Percentiles rank a stretch among this genome's conserved stretches.
These are phyloP conservation scores for Poecilia picta DNA, from an alignment of 2,797 vertebrate genomes.

Conservation along the genomic window DNA sequence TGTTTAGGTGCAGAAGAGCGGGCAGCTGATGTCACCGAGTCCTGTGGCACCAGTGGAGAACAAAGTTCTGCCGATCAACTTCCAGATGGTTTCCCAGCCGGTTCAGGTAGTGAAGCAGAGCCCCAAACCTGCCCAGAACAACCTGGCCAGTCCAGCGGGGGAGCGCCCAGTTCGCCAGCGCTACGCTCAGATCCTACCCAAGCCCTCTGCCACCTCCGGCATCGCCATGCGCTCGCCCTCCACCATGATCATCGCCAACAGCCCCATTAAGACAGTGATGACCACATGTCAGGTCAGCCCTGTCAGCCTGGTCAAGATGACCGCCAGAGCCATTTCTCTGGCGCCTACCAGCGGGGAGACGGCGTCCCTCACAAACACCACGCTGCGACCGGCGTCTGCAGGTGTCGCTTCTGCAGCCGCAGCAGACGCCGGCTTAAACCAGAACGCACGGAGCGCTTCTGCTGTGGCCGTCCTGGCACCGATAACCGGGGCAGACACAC, in stretches of 20 bases:
- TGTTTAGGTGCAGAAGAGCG: conserved; percentile 88
- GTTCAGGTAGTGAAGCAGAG: conserved; percentile 91
- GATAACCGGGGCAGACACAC: conserved; percentile 72
- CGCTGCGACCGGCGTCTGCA: conserved; percentile 84
- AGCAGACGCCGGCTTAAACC: conserved; percentile 81
- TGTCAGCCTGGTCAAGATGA: conserved; percentile 95
- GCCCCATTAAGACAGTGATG: conserved; percentile 93
- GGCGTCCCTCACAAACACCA: conserved; percentile 67
- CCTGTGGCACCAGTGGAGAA: conserved; percentile 85
- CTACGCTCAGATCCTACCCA: conserved; percentile 96
- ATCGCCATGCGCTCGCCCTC: conserved; percentile 93
- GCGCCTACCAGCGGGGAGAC: conserved; percentile 79
- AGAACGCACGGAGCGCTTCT: conserved; percentile 85
- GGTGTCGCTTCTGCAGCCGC: conserved; percentile 64
- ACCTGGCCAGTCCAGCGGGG: conserved; percentile 85
- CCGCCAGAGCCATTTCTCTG: conserved; percentile 86
- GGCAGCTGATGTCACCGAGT: conserved; percentile 90
- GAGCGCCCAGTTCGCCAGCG: conserved; percentile 94
- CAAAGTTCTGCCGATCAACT: conserved; percentile 93
- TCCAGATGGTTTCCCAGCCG: conserved; percentile 95
- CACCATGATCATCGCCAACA: conserved; percentile 93
- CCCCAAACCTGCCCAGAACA: conserved; percentile 90
- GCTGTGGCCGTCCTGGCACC: conserved; percentile 85
- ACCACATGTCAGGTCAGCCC: conserved; percentile 92
- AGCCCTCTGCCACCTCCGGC: conserved; percentile 88